These are phyloP conservation scores for Platichthys stellatus DNA, from an alignment of 2,113 vertebrate genomes.

Conservation along the genomic window DNA sequence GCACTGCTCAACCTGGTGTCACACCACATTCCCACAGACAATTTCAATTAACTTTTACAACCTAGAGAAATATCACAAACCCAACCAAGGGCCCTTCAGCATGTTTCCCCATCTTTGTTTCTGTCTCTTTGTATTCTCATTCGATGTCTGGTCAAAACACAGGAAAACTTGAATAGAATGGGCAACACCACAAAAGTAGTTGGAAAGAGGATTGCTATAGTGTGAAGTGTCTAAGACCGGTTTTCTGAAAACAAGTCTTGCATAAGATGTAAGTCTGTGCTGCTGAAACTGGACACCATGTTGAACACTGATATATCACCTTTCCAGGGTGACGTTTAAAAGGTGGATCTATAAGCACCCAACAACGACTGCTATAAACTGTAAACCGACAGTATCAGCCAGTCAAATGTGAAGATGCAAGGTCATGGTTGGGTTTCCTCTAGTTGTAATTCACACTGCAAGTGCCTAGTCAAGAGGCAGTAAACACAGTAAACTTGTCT, in stretches of 20 bases:
- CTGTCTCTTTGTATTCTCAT: slow-evolving; percentile 21
- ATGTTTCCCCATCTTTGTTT: slow-evolving; percentile 26
- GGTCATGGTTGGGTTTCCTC: background rate
- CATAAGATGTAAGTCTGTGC: background rate
- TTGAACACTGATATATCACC: background rate
- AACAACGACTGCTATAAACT: background rate
- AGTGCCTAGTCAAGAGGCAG: background rate
- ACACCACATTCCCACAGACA: slow-evolving; percentile 60
- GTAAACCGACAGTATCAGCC: background rate
- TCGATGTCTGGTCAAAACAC: slow-evolving; percentile 31
- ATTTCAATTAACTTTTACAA: slow-evolving; percentile 76
- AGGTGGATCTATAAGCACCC: background rate
- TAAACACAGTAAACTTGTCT: background rate
- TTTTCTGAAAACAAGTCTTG: slow-evolving; percentile 5
- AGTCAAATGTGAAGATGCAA: background rate
- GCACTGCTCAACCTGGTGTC: slow-evolving; percentile 53
- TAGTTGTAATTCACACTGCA: slow-evolving; percentile 10
- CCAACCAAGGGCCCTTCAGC: slow-evolving; percentile 33
- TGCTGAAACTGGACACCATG: slow-evolving; percentile 1
- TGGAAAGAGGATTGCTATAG: background rate
- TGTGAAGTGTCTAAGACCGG: slow-evolving; percentile 5
- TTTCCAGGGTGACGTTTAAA: background rate
- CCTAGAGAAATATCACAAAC: slow-evolving; percentile 54
- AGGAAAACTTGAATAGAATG: slow-evolving; percentile 3
- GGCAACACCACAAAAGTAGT: background rate